These are phyloP conservation scores for Tragopan temminckii DNA, from an alignment of 2,797 vertebrate genomes.

Conservation along the genomic window DNA sequence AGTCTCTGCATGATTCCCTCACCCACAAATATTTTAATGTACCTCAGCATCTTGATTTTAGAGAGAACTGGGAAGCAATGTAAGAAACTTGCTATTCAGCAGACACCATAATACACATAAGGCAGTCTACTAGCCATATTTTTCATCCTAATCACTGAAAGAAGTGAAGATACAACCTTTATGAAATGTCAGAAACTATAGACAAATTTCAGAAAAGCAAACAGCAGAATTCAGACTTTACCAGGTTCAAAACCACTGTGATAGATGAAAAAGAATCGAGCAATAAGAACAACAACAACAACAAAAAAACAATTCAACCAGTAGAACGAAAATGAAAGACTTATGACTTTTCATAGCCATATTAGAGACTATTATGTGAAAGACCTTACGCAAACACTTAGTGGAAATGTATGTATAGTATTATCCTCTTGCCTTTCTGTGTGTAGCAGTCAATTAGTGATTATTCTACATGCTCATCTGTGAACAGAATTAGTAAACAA, in stretches of 20 bases:
- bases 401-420: constrained; percentile 24
- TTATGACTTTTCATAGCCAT: constrained; percentile 1
- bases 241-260: not conserved
- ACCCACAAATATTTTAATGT: constrained; percentile 2
- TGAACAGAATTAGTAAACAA: constrained; percentile 25
- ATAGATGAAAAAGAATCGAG: not conserved
- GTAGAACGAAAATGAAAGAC: constrained; percentile 30
- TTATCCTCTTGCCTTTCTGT: constrained; percentile 18
- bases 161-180: not conserved
- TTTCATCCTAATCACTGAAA: not conserved
- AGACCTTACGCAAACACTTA: constrained; percentile 47
- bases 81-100: not conserved
- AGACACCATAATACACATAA: not conserved
- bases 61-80: not conserved
- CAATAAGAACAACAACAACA: not conserved
- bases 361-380: constrained; percentile 10
- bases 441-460: not conserved
- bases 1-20: not conserved
- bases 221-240: not conserved
- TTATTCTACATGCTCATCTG: constrained; percentile 5
- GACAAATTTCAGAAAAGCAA: not conserved
- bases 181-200: not conserved
- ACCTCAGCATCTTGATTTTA: constrained; percentile 10
- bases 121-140: not conserved
- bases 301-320: not conserved